Base-by-base conservation (phyloP, 2,888 invertebrate genomes). In the Aphelenchoides bicaudatus region DNA sequence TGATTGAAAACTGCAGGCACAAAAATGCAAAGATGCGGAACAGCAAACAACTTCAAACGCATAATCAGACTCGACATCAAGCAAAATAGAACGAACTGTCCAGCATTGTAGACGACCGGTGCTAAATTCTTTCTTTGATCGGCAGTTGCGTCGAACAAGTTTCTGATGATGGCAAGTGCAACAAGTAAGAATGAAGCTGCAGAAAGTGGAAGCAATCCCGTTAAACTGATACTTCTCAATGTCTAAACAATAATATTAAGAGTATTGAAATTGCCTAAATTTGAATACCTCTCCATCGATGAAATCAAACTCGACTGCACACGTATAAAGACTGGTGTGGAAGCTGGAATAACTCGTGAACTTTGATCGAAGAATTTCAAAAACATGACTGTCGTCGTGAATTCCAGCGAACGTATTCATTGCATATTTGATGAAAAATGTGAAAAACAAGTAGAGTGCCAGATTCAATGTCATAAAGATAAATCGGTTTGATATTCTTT, bases 241-340 rank as follows among this genome's bases (percentile, higher is more conserved):
- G 43, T 43, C 43, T 43, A 25, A 43, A 43, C 23, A 8, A n/a
- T 8, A 25, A 34, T 13, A 13, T 34, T 13, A 34, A 13, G 34
- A 13, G 16, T 34, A 34, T 13, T 34, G 16, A 16, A 13, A 34
- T 13, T 13, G 13, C 13, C 58, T 39, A 30, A n/a, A n/a, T n/a
- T n/a, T n/a, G n/a, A n/a, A n/a, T n/a, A 71, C 82, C 23, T 80
- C 82, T 49, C 81, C 78, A 0, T 85, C 86, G 43, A 88, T 76
- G 73, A 87, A 88, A 73, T 87, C 87, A 75, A 88, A 89, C 58
- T 88, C 88, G 0, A 84, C 83, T 0, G 87, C 86, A 78, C 88
- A 89, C 0, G 88, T 88, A 72, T 89, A 89, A 1, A 90, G 79
- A 74, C 87, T 79, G 0, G 88, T 87, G 73, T 89, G 88, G 73